These are phyloP conservation scores for Eristalis tenax DNA, from an alignment of 2,888 invertebrate genomes.

Conservation along the genomic window DNA sequence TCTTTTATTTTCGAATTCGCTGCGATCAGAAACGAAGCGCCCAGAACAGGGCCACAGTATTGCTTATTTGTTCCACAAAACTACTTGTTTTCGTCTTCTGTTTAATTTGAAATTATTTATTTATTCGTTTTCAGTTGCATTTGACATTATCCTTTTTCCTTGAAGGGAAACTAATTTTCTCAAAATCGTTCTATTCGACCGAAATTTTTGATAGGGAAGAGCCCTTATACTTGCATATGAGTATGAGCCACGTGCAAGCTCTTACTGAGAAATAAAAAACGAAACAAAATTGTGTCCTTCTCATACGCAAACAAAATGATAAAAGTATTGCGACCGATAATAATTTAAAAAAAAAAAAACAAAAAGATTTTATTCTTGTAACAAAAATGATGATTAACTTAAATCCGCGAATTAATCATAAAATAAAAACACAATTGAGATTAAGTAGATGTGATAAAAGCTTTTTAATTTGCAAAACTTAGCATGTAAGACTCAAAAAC, in stretches of 20 bases:
- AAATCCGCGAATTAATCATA: conserved; percentile 32
- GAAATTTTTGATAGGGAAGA: neutral
- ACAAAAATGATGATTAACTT: conserved; percentile 11
- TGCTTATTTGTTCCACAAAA: no score
- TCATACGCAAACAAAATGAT: conserved; percentile 50
- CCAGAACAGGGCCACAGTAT: no score
- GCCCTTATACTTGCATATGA: no score
- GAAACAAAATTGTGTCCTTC: conserved; percentile 31
- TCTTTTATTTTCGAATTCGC: no score
- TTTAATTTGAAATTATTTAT: no score
- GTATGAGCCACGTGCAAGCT: neutral
- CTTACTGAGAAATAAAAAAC: neutral
- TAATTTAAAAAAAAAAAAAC: conserved; percentile 16
- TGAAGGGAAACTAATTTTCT: no score
- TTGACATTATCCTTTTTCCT: no score
- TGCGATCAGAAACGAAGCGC: no score
- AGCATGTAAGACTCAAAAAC: conserved; percentile 45
- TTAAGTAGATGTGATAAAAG: conserved; percentile 72
- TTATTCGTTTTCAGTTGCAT: no score
- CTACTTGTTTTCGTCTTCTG: no score
- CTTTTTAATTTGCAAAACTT: conserved; percentile 68
- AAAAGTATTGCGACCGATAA: conserved; percentile 33
- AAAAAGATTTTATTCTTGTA: conserved; percentile 26
- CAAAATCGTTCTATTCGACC: no score
- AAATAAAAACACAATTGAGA: conserved; percentile 59